Conservation (phyloP, 2,113 vertebrate species). For the Nansenia antarctica region DNA sequence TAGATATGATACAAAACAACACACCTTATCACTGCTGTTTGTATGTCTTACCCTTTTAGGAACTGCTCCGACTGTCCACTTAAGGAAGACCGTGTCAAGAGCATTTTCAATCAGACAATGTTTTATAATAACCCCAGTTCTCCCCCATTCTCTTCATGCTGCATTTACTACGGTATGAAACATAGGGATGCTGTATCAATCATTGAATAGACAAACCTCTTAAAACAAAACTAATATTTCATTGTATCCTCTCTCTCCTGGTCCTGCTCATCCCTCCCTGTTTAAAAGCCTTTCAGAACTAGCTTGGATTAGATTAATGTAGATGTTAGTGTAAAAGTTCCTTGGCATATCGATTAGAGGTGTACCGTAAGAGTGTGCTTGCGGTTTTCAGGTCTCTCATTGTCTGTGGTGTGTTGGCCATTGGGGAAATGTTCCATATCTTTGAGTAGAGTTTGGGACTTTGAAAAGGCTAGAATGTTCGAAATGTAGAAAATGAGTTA, state of each 20-base stretch:
- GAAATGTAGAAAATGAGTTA: neutral
- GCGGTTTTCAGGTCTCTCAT: constrained; percentile 43
- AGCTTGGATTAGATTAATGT: constrained; percentile 70
- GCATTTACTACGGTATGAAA: no score
- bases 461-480: neutral
- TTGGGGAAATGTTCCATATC: neutral
- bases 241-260: neutral
- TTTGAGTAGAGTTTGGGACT: neutral
- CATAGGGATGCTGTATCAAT: no score
- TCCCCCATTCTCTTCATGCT: no score
- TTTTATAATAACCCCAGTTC: no score
- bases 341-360: constrained; percentile 60
- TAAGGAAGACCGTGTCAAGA: no score
- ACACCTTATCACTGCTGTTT: no score
- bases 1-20: no score
- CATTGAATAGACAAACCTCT: no score
- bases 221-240: neutral
- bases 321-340: constrained; percentile 64
- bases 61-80: no score
- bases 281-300: constrained; percentile 69
- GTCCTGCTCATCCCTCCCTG: constrained; percentile 26
- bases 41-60: no score
- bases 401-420: constrained; percentile 8
- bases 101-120: no score
- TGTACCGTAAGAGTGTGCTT: constrained; percentile 50